phyloP scores from a whole-genome alignment of 2,797 vertebrate genomes.

The Onychomys torridus region DNA sequence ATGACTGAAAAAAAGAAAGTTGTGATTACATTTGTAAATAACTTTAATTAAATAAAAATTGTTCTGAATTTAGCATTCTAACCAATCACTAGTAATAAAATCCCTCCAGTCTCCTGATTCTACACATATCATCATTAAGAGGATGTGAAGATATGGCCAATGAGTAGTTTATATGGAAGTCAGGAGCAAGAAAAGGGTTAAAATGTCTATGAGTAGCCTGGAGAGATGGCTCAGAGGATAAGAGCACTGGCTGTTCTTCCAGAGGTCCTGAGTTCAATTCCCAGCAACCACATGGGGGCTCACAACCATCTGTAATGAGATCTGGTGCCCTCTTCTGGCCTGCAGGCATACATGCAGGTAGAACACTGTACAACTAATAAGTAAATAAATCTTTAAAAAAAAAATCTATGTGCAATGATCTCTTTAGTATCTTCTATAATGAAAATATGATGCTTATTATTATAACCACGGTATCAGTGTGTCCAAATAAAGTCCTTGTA shows the following conservation, averaged over 20 bases:
- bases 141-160: background rate
- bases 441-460: constrained; percentile 18
- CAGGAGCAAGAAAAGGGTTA: background rate
- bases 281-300: background rate
- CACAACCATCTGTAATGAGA: background rate
- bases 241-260: background rate
- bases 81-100: constrained; percentile 1
- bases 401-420: background rate
- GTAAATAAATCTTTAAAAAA: background rate
- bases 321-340: background rate
- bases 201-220: background rate
- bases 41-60: constrained; percentile 51
- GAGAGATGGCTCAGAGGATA: background rate
- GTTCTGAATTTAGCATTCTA: constrained; percentile 37
- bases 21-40: background rate
- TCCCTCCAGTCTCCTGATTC: background rate
- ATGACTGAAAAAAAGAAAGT: background rate
- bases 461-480: background rate
- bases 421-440: background rate
- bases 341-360: background rate
- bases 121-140: background rate
- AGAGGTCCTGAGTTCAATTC: background rate
- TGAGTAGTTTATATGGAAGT: background rate
- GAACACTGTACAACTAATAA: background rate
- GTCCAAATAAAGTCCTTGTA: background rate